Evolutionary conservation across 2,113 vertebrate genomes (phyloP), one percentile per base, ranked within the genome.

Genomic region (Eptesicus fuscus): DNA sequence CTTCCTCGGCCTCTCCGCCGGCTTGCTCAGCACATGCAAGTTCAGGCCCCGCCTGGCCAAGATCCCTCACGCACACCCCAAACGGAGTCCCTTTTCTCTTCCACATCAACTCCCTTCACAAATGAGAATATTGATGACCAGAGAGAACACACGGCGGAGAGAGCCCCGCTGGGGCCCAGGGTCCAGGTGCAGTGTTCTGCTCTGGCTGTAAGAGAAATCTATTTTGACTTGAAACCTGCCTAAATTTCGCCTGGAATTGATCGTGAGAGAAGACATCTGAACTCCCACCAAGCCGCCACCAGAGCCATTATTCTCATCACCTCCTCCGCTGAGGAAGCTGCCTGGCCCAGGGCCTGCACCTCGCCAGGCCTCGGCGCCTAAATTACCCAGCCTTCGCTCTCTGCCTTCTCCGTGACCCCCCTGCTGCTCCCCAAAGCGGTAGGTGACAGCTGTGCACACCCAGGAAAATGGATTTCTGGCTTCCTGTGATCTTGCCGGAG

Each of bases 221-320:
- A 91, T 97, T 97, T 83, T 94, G 85, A 95, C 82, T 96, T 69
- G 28, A 86, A 97, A 93, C 35, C 25, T 80, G 86, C 91, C 93
- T 96, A 96, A 97, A 83, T 91, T 89, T 96, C 59, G 73, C 95
- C 84, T 9, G 77, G 93, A 97, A 97, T 82, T 95, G 97, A 96
- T 92, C 84, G 96, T 92, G 96, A 96, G 56, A 84, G 70, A 95
- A 96, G 59, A 97, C 95, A 84, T 87, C 97, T 63, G 92, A 94
- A 97, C 89, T 95, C 97, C 97, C 78, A 83, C n/a, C 73, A 88
- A 17, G 90, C 17, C 4, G 17, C 61, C 79, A 51, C 30, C 63
- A 84, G 86, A 87, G n/a, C 35, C 47, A 40, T 47, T 95, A 88
- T 82, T 83, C 47, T 96, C 86, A 95, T 96, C 94, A 95, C 84